Conservation (phyloP, 2,797 vertebrate genomes). For the Molossus molossus region DNA sequence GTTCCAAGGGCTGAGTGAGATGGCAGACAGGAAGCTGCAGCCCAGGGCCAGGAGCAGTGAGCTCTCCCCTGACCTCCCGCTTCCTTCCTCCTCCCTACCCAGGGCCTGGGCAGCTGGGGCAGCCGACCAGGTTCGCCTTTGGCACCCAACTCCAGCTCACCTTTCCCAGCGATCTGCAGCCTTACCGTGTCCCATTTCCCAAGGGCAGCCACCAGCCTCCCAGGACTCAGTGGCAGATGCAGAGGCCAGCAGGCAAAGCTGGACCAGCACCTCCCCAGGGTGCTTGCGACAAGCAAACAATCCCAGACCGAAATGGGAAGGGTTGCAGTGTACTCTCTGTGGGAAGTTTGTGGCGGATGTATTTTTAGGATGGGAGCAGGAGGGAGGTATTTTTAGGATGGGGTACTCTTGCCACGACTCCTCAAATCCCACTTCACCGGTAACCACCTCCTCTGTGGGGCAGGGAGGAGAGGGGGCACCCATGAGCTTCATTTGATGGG, state of each 20-base stretch:
- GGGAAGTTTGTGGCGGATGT: constrained; percentile 70
- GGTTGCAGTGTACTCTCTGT: constrained; percentile 48
- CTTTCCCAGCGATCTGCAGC: background rate
- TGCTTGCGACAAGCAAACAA: background rate
- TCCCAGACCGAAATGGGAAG: constrained; percentile 21
- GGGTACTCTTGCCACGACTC: constrained; percentile 62
- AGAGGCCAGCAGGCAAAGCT: background rate
- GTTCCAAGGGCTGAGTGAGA: background rate
- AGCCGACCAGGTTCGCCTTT: background rate
- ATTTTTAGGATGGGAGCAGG: constrained; percentile 80
- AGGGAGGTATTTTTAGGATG: constrained; percentile 78
- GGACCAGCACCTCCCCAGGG: background rate
- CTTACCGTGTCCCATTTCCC: background rate
- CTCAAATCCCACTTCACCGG: constrained; percentile 29
- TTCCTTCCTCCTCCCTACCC: background rate
- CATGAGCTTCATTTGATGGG: too few relatives aligned
- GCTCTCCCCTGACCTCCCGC: background rate
- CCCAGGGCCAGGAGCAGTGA: background rate
- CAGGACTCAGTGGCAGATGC: background rate
- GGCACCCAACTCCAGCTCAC: background rate
- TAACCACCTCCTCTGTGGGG: background rate
- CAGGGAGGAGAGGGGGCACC: background rate
- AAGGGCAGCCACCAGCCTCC: background rate
- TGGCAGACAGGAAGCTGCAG: background rate
- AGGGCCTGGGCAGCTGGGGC: background rate